Conservation (phyloP, 1,140 invertebrate genomes). For the Scaptodrosophila lebanonensis region DNA sequence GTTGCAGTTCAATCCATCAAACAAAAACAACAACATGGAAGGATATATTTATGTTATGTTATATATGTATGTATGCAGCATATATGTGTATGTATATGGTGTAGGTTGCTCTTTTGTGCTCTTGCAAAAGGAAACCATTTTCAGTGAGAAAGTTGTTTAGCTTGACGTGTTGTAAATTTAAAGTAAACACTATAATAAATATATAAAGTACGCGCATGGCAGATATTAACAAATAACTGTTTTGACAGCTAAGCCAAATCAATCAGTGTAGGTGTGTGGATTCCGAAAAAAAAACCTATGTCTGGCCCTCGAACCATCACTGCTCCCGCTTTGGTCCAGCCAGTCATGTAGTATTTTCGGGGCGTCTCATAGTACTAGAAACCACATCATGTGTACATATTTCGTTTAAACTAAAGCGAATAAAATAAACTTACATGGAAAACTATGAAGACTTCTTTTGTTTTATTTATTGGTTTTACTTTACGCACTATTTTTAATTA, state of each 20-base stretch:
- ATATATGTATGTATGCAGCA: slow-evolving; percentile 14
- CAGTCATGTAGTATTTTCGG: too few species aligned
- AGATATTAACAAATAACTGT: slow-evolving; percentile 68
- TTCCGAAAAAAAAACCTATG: too few species aligned
- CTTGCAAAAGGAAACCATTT: slow-evolving; percentile 47
- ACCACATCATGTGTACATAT: slow-evolving; percentile 21
- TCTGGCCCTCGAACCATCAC: too few species aligned
- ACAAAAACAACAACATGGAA: slow-evolving; percentile 71
- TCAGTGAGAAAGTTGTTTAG: slow-evolving; percentile 6
- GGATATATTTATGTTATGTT: slow-evolving; percentile 40
- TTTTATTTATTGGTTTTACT: slow-evolving; percentile 46
- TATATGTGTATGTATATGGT: slow-evolving; percentile 8
- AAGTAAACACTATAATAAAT: slow-evolving; percentile 53
- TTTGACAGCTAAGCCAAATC: slow-evolving; percentile 36
- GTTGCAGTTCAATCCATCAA: slow-evolving; percentile 52
- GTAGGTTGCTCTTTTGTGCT: slow-evolving; percentile 6
- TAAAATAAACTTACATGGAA: slow-evolving; percentile 34
- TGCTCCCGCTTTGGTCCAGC: too few species aligned
- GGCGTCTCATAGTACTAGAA: too few species aligned
- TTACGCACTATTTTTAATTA: slow-evolving; percentile 51
- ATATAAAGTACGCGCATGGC: slow-evolving; percentile 62
- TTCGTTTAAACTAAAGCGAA: slow-evolving; percentile 38
- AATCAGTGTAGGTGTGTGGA: slow-evolving; percentile 8
- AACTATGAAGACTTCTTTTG: slow-evolving; percentile 41
- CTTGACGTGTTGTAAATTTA: too few species aligned